Evolutionary conservation across 2,888 invertebrate species (phyloP), one percentile per base, ranked within the genome.

Genomic region (Diabrotica balteata): DNA sequence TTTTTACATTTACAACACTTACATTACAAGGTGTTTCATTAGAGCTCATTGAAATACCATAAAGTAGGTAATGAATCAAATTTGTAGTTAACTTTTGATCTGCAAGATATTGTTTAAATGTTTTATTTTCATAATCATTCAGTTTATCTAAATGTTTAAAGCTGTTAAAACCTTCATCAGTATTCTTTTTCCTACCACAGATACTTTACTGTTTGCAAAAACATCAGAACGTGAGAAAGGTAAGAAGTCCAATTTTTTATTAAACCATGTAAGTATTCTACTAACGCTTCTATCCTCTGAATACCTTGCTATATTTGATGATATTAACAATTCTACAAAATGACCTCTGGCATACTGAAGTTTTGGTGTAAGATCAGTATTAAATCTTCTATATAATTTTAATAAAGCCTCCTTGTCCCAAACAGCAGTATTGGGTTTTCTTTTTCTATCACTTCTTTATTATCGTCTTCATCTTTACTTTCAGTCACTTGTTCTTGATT

Each of bases 191-290:
- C 98, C 98, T 1, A 97, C 89, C 71, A 98, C 93, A 73, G 91
- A 90, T 47, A 98, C 92, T 71, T 93, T 91, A 79, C 93, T 93
- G 17, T 95, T 95, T 67, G 95, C 92, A 85, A 98, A 99, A 1
- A 98, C 97, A 86, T 98, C 98, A 8, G 96, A 93, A 68, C 97
- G 89, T 0, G 97, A 97, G 82, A 97, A 97, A 1, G 98, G 98
- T 66, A 98, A 97, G 45, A 90, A 89, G 79, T 90, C 89, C 58
- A 95, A 84, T 72, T 88, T 87, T 9, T 89, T 89, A 73, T 92
- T 89, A 63, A 93, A 87, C 85, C 90, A 90, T 11, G 96, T 96
- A 22, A 97, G 88, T 11, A 98, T 92, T 73, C 95, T 90, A 66
- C 95, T 94, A 57, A 98, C 92, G 74, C 95, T 93, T 59, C 96